phyloP scores from a whole-genome alignment of 2,113 vertebrate species.

The Amazona vittata region DNA sequence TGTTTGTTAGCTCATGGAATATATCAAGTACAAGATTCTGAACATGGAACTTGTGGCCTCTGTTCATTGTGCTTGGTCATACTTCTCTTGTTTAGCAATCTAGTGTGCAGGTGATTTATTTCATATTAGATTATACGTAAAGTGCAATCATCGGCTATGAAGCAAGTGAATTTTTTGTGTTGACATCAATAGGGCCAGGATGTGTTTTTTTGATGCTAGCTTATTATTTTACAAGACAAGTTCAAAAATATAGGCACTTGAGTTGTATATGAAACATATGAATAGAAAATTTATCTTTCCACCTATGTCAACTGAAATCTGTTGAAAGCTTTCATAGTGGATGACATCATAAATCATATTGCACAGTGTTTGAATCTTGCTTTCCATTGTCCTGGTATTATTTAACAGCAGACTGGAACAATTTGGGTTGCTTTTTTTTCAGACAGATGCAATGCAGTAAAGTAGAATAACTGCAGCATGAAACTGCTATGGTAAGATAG shows the following conservation, averaged over 20 bases:
- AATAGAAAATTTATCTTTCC: background rate
- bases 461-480: background rate
- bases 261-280: background rate
- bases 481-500: background rate
- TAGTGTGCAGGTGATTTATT: background rate
- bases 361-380: background rate
- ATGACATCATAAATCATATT: background rate
- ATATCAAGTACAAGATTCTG: background rate
- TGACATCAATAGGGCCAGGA: background rate
- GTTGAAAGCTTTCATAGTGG: background rate
- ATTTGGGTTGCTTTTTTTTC: background rate
- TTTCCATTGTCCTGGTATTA: background rate
- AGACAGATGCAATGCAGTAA: background rate
- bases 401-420: background rate
- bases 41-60: background rate
- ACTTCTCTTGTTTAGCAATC: background rate
- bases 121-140: background rate
- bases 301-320: background rate
- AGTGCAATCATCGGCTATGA: background rate
- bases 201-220: background rate
- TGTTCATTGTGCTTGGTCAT: background rate
- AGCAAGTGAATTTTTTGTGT: background rate
- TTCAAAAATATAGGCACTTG: background rate
- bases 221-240: background rate
- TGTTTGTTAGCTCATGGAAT: background rate